Percentiles rank a stretch among this genome's conserved stretches.
Conservation (phyloP, 2,113 vertebrate species). For the Recurvirostra avosetta region DNA sequence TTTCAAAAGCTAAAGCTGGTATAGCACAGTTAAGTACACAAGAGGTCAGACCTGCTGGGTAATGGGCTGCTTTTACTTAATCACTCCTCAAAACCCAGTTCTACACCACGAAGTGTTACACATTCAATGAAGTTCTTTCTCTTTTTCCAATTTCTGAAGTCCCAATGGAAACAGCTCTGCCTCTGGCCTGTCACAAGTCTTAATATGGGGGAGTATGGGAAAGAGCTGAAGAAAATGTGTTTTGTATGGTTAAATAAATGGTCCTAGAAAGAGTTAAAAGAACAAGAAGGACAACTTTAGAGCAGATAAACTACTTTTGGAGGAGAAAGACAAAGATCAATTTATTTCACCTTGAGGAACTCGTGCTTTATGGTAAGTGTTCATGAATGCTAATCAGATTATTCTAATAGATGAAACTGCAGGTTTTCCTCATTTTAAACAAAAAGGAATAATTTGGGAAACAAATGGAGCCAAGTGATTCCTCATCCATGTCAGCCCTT, state of each 20-base stretch:
- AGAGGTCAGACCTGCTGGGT: background rate
- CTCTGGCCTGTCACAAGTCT: background rate
- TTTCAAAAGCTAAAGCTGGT: background rate
- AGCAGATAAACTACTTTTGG: background rate
- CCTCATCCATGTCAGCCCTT: background rate
- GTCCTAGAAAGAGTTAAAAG: background rate
- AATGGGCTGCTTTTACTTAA: background rate
- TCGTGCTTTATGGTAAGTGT: background rate
- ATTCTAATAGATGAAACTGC: background rate
- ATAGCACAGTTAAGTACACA: background rate
- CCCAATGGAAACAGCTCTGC: background rate
- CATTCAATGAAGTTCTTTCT: background rate
- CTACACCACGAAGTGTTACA: background rate
- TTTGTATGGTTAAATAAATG: background rate
- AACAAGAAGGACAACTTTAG: background rate
- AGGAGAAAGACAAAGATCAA: background rate
- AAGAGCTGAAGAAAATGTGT: background rate
- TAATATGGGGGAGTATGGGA: background rate
- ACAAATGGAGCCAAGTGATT: background rate
- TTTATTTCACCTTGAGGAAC: constrained; percentile 21
- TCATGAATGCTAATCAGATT: constrained; percentile 2
- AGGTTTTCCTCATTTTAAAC: background rate
- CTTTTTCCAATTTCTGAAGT: background rate
- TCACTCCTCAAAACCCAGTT: background rate
- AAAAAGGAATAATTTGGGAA: background rate